Evolutionary conservation across 2,797 vertebrate species (phyloP).

Genomic region (Cyprinodon diabolis): DNA sequence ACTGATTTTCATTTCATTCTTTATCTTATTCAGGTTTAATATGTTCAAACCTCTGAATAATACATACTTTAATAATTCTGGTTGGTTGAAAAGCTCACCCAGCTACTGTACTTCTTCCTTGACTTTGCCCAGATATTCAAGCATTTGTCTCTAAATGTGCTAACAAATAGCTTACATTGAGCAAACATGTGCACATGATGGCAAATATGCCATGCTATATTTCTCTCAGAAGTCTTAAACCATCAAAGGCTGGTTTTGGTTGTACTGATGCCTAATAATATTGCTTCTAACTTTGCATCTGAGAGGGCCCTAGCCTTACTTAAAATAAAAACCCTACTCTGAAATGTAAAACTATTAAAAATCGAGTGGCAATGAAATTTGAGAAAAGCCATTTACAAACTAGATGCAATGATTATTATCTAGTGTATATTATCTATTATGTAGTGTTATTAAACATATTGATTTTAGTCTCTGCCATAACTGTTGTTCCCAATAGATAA

Average conservation of each 20-base stretch:
- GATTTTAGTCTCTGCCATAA: not conserved
- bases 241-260: not conserved
- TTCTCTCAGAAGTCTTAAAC: not conserved
- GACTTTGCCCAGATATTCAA: not conserved
- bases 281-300: not conserved
- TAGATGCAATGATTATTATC: not conserved
- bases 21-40: not conserved
- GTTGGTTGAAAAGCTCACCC: not conserved
- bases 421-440: too few relatives aligned
- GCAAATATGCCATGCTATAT: not conserved
- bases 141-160: not conserved
- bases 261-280: not conserved
- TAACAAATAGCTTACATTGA: slow-evolving; percentile 3
- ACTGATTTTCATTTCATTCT: not conserved
- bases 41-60: slow-evolving; percentile 9
- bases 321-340: not conserved
- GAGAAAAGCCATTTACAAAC: not conserved
- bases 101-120: not conserved
- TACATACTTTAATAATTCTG: slow-evolving; percentile 6
- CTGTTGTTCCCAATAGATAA: not conserved
- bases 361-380: not conserved
- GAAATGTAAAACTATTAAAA: not conserved
- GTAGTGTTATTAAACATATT: not conserved
- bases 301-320: not conserved
- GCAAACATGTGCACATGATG: not conserved